Conservation (phyloP, 2,113 vertebrate species). For the Corvus cornix region DNA sequence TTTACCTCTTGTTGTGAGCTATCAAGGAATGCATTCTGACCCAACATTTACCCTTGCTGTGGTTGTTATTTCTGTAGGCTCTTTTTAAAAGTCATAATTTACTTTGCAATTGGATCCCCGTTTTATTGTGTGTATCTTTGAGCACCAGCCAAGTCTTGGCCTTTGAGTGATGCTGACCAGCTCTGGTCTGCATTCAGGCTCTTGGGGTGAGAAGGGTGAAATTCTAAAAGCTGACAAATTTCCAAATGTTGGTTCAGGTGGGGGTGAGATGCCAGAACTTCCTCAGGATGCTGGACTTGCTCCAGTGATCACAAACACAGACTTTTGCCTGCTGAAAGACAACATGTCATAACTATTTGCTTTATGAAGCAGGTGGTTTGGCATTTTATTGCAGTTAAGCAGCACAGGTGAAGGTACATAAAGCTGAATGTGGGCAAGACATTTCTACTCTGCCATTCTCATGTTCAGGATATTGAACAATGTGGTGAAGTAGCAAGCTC, state of each 20-base stretch:
- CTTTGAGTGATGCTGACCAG: not conserved
- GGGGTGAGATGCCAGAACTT: conserved; percentile 1
- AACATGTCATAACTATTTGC: not conserved
- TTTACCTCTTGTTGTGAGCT: not conserved
- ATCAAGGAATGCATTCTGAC: not conserved
- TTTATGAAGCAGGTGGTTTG: conserved; percentile 7
- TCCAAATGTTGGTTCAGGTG: conserved; percentile 43
- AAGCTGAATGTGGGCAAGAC: not conserved
- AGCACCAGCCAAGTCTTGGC: not conserved
- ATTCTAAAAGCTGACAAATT: not conserved
- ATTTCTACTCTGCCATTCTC: not conserved
- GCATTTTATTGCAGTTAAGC: not conserved
- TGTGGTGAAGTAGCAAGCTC: not conserved
- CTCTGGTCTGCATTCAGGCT: not conserved
- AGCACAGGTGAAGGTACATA: not conserved
- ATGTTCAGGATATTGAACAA: not conserved
- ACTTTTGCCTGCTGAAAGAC: not conserved
- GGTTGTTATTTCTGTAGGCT: not conserved
- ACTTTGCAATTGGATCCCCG: not conserved
- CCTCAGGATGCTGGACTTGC: conserved; percentile 1
- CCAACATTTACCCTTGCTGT: not conserved
- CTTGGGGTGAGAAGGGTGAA: not conserved
- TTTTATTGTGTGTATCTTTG: not conserved
- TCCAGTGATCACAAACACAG: conserved; percentile 20
- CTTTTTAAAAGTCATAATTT: not conserved